Conservation (phyloP, 2,888 invertebrate species). For the Molorchus minor region DNA sequence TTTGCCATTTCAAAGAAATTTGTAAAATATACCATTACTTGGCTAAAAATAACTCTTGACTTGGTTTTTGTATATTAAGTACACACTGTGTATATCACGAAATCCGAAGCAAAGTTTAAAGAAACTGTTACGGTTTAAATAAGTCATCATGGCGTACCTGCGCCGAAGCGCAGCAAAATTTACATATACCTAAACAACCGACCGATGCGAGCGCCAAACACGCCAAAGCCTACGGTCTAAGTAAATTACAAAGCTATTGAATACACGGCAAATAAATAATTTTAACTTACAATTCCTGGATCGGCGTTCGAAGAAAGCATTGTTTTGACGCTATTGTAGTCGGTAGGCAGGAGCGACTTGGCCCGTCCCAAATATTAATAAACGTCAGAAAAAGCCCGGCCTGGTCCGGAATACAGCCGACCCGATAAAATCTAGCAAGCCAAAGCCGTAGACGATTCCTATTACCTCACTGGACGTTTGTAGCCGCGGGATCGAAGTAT, state of each 20-base stretch:
- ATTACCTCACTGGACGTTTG: constrained; percentile 21
- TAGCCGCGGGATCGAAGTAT: constrained; percentile 51
- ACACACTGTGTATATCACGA: no score
- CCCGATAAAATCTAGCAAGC: constrained; percentile 27
- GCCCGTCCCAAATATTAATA: constrained; percentile 61
- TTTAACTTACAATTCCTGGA: constrained; percentile 46
- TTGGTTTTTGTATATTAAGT: no score
- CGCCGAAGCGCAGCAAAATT: no score
- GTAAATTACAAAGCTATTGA: constrained; percentile 24
- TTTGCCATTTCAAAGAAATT: no score
- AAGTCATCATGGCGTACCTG: no score
- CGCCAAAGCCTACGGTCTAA: not conserved
- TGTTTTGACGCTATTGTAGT: constrained; percentile 61
- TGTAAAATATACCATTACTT: no score
- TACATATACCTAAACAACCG: not conserved
- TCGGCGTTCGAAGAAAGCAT: constrained; percentile 49
- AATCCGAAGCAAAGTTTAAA: no score
- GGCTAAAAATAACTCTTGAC: no score
- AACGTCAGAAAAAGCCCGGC: constrained; percentile 57
- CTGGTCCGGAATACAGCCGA: constrained; percentile 50
- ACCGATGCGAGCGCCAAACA: not conserved
- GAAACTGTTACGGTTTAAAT: no score
- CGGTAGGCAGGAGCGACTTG: constrained; percentile 57
- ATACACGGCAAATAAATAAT: constrained; percentile 39
- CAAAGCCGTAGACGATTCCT: not conserved